phyloP scores from a whole-genome alignment of 2,797 vertebrate species.

The Enteromius treurensis region DNA sequence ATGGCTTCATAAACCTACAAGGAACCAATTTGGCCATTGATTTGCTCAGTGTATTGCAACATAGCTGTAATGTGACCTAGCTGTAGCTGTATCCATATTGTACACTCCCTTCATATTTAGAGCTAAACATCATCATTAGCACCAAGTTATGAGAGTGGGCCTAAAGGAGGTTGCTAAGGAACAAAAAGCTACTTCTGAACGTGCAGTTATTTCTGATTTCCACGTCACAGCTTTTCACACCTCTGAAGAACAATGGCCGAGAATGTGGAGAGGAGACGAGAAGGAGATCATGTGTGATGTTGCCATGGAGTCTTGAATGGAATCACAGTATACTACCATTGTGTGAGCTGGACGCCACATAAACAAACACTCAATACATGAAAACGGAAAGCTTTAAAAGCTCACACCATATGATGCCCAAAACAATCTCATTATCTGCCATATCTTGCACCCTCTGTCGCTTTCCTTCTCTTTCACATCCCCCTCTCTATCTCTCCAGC shows the following conservation, averaged over 20 bases:
- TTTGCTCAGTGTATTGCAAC: constrained; percentile 13
- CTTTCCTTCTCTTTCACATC: neutral
- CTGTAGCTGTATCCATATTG: neutral
- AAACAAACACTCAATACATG: constrained; percentile 17
- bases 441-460: neutral
- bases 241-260: constrained; percentile 54
- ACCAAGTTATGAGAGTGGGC: constrained; percentile 61
- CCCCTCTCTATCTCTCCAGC: neutral
- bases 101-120: constrained; percentile 42
- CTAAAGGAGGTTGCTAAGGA: constrained; percentile 77
- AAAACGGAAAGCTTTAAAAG: constrained; percentile 10
- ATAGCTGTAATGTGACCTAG: neutral
- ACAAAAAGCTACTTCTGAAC: constrained; percentile 69
- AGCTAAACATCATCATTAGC: constrained; percentile 64
- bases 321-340: constrained; percentile 27
- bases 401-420: constrained; percentile 16
- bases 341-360: neutral
- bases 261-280: constrained; percentile 32
- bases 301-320: constrained; percentile 32
- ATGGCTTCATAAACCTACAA: neutral
- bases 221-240: constrained; percentile 76
- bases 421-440: constrained; percentile 9
- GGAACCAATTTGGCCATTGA: constrained; percentile 8
- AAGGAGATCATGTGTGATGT: constrained; percentile 36
- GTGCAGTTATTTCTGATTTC: constrained; percentile 78